phyloP scores from a whole-genome alignment of 1,140 invertebrate genomes.

The Aradophagus sp. region DNA sequence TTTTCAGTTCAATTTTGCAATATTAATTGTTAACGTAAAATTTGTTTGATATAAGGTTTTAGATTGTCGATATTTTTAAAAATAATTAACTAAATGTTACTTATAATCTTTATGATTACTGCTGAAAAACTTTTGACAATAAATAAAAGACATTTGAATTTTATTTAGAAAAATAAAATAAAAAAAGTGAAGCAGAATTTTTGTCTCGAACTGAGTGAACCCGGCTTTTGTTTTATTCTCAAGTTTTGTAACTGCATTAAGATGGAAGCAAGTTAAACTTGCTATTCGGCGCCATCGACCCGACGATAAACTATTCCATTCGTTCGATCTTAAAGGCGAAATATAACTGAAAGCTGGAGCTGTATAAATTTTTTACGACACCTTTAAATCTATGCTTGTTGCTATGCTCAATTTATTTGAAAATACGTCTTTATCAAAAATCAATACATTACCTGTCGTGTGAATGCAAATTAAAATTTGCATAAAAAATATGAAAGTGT shows the following conservation, averaged over 20 bases:
- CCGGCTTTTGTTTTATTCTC: conserved; percentile 22
- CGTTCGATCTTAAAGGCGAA: conserved; percentile 44
- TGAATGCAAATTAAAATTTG: too few species aligned
- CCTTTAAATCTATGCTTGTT: conserved; percentile 1
- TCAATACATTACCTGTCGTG: too few species aligned
- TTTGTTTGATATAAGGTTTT: too few species aligned
- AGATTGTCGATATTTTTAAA: too few species aligned
- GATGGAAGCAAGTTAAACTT: conserved; percentile 34
- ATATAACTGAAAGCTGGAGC: conserved; percentile 22
- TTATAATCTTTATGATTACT: too few species aligned
- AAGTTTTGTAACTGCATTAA: conserved; percentile 26
- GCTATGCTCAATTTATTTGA: conserved; percentile 10
- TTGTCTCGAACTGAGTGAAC: conserved; percentile 32
- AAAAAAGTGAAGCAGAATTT: conserved; percentile 20
- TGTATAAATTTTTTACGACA: conserved; percentile 26
- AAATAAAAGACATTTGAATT: conserved; percentile 2
- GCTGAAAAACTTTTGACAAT: conserved; percentile 2
- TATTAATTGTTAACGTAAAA: too few species aligned
- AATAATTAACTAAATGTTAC: too few species aligned
- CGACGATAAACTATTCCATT: conserved; percentile 42
- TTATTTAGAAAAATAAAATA: conserved; percentile 11
- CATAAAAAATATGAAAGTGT: too few species aligned
- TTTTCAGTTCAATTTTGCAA: too few species aligned
- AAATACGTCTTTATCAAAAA: conserved; percentile 5
- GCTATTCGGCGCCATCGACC: conserved; percentile 48